phyloP scores from a whole-genome alignment of 2,888 invertebrate genomes.

The Stenotaenia linearis region DNA sequence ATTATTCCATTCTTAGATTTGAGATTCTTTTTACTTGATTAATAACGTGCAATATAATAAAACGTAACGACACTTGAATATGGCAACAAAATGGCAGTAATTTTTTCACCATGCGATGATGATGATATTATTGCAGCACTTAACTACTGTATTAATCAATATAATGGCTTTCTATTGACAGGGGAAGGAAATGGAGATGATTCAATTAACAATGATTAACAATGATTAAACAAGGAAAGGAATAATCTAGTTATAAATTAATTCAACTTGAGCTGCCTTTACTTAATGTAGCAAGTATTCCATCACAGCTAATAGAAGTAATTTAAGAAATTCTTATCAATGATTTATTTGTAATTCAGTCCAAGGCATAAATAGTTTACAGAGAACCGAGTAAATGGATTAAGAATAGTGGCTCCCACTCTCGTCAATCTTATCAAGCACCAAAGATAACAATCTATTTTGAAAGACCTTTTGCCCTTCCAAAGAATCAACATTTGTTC shows the following conservation, averaged over 20 bases:
- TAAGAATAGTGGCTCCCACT: slow-evolving; percentile 2
- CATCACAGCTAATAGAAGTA: neutral
- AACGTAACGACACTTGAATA: too few relatives aligned
- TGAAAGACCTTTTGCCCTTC: neutral
- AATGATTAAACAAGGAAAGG: neutral
- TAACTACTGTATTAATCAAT: neutral
- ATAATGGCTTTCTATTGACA: neutral
- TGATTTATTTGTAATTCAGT: neutral
- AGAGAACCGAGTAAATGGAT: neutral
- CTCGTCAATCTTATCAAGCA: neutral
- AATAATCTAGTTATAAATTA: neutral
- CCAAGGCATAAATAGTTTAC: neutral
- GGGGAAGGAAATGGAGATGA: neutral
- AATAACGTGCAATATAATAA: too few relatives aligned
- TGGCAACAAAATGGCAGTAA: too few relatives aligned
- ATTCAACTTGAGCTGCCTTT: neutral
- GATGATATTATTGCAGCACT: neutral
- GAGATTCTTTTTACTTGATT: too few relatives aligned
- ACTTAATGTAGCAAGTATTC: neutral
- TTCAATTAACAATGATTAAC: neutral
- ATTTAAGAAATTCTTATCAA: neutral
- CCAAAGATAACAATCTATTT: neutral
- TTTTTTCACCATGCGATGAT: too few relatives aligned
- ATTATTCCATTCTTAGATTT: too few relatives aligned
- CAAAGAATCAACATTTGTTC: neutral